Base-by-base conservation (phyloP, 1,140 invertebrate species). In the Adoxophyes honmai region DNA sequence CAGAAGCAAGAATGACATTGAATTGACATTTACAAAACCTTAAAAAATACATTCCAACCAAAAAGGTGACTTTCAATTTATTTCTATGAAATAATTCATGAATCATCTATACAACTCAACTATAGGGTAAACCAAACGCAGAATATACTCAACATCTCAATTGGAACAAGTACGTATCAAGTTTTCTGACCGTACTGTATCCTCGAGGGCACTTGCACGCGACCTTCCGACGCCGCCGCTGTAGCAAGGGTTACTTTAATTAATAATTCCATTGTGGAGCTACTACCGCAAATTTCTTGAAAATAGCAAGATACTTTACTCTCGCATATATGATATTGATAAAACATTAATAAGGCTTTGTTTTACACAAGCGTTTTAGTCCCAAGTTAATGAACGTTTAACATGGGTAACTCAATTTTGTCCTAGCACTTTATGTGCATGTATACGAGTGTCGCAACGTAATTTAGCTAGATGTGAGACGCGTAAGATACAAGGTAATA, bases 391-490 rank as follows among this genome's bases (percentile, higher is more conserved):
- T 28, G 36, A 39, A 48, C 38, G 18, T 14, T 60, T 34, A 53
- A 60, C 52, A 55, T 55, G 54, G 53, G 58, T 60, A 60, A 60
- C 55, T 60, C 58, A 60, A 60, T 60, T 55, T n/a, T 60, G 52
- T 37, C 42, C 33, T 37, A 36, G 21, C 38, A 53, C 57, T 10
- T 53, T 53, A 59, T 38, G 53, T 34, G 42, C 35, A 55, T 55
- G 36, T 55, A 16, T 51, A 55, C 34, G 42, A 51, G 34, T 51
- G 48, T 33, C 37, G 53, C 51, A 52, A 54, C 52, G 48, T 37
- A 60, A 60, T 60, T 60, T 55, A 11, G 39, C 34, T 16, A 53
- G 34, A 55, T 37, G 36, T 37, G 11, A 37, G n/a, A 13, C 36
- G 36, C n/a, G n/a, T 37, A 37, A 14, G 11, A 13, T 28, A 28